Evolutionary conservation across 2,888 invertebrate genomes (phyloP).

Genomic region (Tillus elongatus): DNA sequence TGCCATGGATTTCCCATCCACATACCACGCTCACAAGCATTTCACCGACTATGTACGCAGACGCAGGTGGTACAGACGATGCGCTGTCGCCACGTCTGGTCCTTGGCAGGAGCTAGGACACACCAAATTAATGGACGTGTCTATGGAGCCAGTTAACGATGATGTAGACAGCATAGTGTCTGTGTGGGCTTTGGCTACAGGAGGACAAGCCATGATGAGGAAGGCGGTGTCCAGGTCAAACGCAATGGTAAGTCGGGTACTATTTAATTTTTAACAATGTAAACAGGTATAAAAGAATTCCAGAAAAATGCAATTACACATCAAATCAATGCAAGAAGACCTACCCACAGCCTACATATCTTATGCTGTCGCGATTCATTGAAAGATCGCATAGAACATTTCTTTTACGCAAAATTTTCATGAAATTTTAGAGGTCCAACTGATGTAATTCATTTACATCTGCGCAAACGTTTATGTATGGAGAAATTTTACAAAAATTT

Average conservation of each 20-base stretch:
- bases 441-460: no score
- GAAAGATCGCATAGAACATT: no score
- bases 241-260: constrained; percentile 54
- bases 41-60: constrained; percentile 79
- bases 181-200: constrained; percentile 79
- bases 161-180: constrained; percentile 45
- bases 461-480: no score
- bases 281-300: no score
- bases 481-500: no score
- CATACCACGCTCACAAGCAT: constrained; percentile 75
- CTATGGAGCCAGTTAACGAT: constrained; percentile 45
- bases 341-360: no score
- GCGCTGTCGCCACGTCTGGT: constrained; percentile 72
- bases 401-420: no score
- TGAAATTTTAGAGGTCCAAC: no score
- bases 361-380: no score
- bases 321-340: no score
- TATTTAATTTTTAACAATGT: constrained; percentile 21
- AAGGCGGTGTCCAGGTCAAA: constrained; percentile 64
- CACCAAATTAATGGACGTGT: constrained; percentile 72
- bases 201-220: constrained; percentile 78
- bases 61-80: constrained; percentile 69
- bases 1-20: constrained; percentile 82
- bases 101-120: constrained; percentile 86
- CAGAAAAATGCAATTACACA: no score